phyloP scores from a whole-genome alignment of 2,888 invertebrate species.

The Steromphala cineraria region DNA sequence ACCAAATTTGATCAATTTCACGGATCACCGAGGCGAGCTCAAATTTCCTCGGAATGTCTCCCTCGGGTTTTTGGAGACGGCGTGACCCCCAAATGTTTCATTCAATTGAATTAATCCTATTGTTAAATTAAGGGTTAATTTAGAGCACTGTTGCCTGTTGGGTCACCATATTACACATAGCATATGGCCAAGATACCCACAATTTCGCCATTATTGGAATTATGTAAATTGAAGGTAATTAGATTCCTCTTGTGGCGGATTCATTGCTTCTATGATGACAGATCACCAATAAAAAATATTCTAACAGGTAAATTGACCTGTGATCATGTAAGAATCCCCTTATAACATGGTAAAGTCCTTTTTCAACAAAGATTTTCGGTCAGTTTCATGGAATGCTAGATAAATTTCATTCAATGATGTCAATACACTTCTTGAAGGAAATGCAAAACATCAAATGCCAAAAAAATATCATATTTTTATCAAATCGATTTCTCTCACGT shows the following conservation, averaged over 20 bases:
- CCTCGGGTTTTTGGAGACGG: background rate
- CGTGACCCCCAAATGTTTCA: background rate
- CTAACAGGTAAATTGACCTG: too few relatives aligned
- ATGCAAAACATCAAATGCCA: too few relatives aligned
- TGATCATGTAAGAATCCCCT: too few relatives aligned
- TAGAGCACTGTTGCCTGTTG: background rate
- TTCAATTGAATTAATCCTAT: background rate
- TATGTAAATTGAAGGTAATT: background rate
- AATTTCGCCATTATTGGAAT: background rate
- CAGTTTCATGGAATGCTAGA: too few relatives aligned
- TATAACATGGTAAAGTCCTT: too few relatives aligned
- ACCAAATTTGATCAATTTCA: constrained; percentile 14
- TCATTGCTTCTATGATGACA: too few relatives aligned
- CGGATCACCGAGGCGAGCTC: background rate
- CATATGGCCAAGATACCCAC: constrained; percentile 1
- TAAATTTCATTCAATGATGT: too few relatives aligned
- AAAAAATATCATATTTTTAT: too few relatives aligned
- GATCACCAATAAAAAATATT: too few relatives aligned
- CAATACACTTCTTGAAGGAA: too few relatives aligned
- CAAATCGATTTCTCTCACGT: too few relatives aligned
- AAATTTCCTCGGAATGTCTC: constrained; percentile 1
- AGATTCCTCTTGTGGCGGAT: background rate
- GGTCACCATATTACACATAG: background rate
- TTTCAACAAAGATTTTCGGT: too few relatives aligned
- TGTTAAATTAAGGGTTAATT: constrained; percentile 9